phyloP scores from a whole-genome alignment of 2,113 vertebrate genomes.

The Eonycteris spelaea region DNA sequence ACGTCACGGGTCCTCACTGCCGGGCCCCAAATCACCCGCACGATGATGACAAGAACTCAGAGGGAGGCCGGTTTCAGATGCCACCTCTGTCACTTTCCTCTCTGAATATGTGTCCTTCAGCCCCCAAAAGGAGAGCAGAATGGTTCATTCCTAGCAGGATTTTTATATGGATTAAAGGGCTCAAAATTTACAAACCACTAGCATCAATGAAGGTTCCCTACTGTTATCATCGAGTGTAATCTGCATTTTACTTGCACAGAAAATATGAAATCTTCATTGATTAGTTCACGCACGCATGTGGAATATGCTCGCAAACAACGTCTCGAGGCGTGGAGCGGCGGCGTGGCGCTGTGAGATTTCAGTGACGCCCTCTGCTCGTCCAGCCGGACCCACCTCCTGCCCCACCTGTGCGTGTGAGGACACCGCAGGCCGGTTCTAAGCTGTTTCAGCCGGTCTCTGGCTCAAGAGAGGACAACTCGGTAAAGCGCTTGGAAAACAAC shows the following conservation, averaged over 20 bases:
- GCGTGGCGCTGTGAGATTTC: background rate
- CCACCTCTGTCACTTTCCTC: background rate
- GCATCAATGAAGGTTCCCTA: background rate
- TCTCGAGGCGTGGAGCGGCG: background rate
- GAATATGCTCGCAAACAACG: background rate
- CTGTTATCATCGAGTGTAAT: background rate
- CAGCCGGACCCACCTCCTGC: background rate
- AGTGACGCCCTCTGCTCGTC: background rate
- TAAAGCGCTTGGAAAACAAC: conserved; percentile 17
- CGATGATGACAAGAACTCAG: background rate
- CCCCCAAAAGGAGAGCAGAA: background rate
- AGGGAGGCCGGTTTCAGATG: background rate
- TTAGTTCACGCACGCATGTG: background rate
- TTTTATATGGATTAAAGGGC: background rate
- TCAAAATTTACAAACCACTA: background rate
- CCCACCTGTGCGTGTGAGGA: background rate
- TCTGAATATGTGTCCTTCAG: background rate
- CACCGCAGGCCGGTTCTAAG: background rate
- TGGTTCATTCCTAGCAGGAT: background rate
- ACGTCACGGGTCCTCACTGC: accelerated
- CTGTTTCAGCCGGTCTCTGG: background rate
- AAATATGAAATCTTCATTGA: background rate
- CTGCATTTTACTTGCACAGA: background rate
- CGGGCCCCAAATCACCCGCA: accelerated
- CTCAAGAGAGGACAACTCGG: background rate